Evolutionary conservation across 2,797 vertebrate genomes (phyloP), one percentile per base, ranked within the genome.

Genomic region (Siniperca scherzeri): DNA sequence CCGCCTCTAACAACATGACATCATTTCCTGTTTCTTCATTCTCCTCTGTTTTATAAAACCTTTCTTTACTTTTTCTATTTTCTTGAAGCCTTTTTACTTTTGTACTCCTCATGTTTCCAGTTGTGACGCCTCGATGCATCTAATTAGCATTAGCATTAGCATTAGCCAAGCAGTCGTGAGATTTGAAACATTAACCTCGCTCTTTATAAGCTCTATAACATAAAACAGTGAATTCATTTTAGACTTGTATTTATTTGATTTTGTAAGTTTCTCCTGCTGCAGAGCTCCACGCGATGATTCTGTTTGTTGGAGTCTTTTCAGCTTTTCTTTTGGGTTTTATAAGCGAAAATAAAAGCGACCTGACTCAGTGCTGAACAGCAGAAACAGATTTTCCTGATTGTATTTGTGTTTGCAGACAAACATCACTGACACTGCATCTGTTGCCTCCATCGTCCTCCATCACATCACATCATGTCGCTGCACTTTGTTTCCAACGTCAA

Each of bases 31-130:
- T 78, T 75, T 69, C 66, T 83, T 77, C 48, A 74, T 86, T 19
- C 71, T 67, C 73, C 65, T 72, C 70, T 68, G 56, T 83, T 88
- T 87, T 87, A 13, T 85, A 84, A 74, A 78, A 56, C n/a, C 53
- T 74, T 33, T 80, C 33, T 79, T 81, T 84, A 66, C 62, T 80
- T 78, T 82, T 87, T 82, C 61, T 83, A 78, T 85, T 87, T 78
- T 55, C 71, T 69, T 69, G 40, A 74, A 64, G 50, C 69, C 69
- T 87, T 84, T 83, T 89, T 88, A 88, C 81, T 87, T 90, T 88
- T 92, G 40, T 91, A 91, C 70, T 77, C 42, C 42, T 66, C 52
- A 30, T 79, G 60, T 85, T 83, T 77, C 69, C 57, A 60, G 50
- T 22, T 69, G 65, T 21, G 38, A 46, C 1, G 46, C 17, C 56